Evolutionary conservation across 2,797 vertebrate species (phyloP), one percentile per base, ranked within the genome.

Genomic region (Columba guinea): DNA sequence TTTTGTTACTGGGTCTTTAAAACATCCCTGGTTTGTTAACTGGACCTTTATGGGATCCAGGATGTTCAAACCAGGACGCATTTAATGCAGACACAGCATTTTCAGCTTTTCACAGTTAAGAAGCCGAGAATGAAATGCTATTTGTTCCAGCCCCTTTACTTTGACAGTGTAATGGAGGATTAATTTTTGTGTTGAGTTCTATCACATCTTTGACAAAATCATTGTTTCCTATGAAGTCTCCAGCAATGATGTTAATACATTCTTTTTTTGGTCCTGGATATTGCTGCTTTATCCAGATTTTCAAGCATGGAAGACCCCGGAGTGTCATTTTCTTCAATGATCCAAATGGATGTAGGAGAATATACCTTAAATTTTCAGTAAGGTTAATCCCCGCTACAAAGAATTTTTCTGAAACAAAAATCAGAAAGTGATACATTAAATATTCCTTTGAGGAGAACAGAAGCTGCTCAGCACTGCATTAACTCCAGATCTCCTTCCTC

Each of bases 331-430:
- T 97, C 92, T 94, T 96, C 96, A 99, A 78, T 6, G 99, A 99
- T 75, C 96, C 87, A 35, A 96, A 91, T 0, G 96, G 98, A 84
- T 99, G 98, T n/a, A 55, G 13, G 0, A 98, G 78, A 73, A 99
- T 97, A 83, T 98, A 99, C 5, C 13, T 53, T 21, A 97, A 92
- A 16, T 98, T 97, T 34, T 98, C 98, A 0, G 99, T 99, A 67
- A 99, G 98, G 95, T 99, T 99, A 93, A 99, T 98, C 56, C 99
- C 99, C 0, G 98, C 98, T 65, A 99, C 98, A 10, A 99, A 99
- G 95, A 99, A 98, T 11, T 98, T 97, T 5, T 90, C 99, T 99
- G 97, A 49, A 93, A 92, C 60, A 92, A 39, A 74, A 86, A 90
- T 75, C 39, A 70, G 48, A 96, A 87, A 49, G 27, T 22, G 27